phyloP scores from a whole-genome alignment of 2,113 vertebrate species.

The Campylorhamphus procurvoides region DNA sequence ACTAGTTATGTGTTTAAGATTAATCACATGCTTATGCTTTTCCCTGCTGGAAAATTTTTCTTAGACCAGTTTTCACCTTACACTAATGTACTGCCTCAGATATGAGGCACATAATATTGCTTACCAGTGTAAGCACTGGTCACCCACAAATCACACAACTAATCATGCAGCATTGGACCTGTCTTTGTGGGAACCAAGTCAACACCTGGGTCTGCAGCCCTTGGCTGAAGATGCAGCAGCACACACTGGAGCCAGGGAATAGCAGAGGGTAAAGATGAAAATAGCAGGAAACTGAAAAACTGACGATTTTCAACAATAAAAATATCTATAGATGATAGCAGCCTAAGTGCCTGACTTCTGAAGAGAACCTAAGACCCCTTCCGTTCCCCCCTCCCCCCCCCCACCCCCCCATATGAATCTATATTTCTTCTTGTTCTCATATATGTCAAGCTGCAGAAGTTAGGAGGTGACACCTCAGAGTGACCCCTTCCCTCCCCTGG shows the following conservation, averaged over 20 bases:
- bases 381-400: no score
- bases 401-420: fast-evolving
- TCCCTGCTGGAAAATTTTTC: not conserved
- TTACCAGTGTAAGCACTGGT: not conserved
- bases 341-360: not conserved
- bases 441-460: not conserved
- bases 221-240: not conserved
- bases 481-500: not conserved
- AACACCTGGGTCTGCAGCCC: not conserved
- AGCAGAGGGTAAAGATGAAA: not conserved
- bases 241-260: not conserved
- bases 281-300: not conserved
- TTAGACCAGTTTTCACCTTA: not conserved
- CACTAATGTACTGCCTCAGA: not conserved
- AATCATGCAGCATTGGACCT: not conserved
- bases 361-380: not conserved
- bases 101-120: not conserved
- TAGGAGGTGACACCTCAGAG: not conserved
- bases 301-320: not conserved
- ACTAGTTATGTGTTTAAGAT: not conserved
- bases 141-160: not conserved
- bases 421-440: not conserved
- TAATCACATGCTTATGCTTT: not conserved
- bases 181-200: not conserved
- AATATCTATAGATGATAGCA: not conserved